Evolutionary conservation across 2,888 invertebrate genomes (phyloP), one percentile per base, ranked within the genome.

Genomic region (Colostygia pectinataria): DNA sequence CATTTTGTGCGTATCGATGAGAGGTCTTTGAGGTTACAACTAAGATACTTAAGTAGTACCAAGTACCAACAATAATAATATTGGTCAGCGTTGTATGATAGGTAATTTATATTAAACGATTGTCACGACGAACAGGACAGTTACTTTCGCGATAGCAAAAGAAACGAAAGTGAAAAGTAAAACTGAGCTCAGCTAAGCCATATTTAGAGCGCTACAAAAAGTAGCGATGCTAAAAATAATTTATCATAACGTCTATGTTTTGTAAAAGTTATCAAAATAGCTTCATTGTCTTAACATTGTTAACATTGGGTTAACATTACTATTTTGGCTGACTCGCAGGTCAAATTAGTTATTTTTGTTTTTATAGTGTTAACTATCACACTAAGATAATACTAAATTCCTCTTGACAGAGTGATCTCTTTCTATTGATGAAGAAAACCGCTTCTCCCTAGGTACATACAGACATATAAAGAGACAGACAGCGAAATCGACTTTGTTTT

Each of bases 141-240:
- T 43, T 33, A 56, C 60, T 64, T 61, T 61, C 63, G 47, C 60
- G 50, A 44, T 43, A 42, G 55, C 57, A 61, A 61, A 60, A 56
- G 57, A 56, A 60, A 57, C 42, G 59, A 64, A 64, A 64, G 60
- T 64, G 57, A 59, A 63, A 52, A 51, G 47, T 42, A 29, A 48
- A 43, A 47, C 39, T 40, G 41, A 33, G 29, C 36, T 25, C 27
- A 39, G 24, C 24, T 43, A 36, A 31, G n/a, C 37, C 36, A 36
- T 24, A 44, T 54, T 52, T 43, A 45, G 37, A 37, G 39, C 42
- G 9, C 33, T 36, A 18, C 20, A 37, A 34, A 43, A 48, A 29
- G 39, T 34, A 31, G 23, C 32, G 6, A 25, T 29, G 28, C 24
- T 8, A 34, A 18, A 4, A 25, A 8, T 15, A n/a, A 36, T 15